A percentile compares a stretch with the other conserved stretches of the same genome.
Conservation (phyloP, 1,140 invertebrate genomes). For the Drosophila subpulchrella region DNA sequence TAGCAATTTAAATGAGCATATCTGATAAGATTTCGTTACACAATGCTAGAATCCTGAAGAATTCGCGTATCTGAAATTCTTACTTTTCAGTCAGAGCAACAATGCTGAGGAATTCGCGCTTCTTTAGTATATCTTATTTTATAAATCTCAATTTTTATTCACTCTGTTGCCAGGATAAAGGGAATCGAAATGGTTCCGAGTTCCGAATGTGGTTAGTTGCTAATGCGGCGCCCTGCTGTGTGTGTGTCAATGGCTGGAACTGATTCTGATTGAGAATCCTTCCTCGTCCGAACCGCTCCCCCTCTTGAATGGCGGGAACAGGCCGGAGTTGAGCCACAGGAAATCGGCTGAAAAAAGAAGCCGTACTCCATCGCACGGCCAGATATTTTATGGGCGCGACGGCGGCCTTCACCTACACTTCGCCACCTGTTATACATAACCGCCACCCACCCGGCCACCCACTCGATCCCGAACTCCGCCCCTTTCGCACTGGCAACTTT, state of each 20-base stretch:
- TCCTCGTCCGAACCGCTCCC: conserved; percentile 19
- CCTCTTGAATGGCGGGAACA: conserved; percentile 29
- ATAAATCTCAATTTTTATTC: neutral
- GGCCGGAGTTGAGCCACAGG: conserved; percentile 3
- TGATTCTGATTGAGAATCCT: conserved; percentile 57
- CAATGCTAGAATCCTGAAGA: too few species aligned
- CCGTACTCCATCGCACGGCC: conserved; percentile 12
- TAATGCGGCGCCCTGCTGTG: conserved; percentile 3
- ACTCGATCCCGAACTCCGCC: neutral
- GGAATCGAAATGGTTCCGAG: conserved; percentile 7
- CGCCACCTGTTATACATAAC: conserved; percentile 27
- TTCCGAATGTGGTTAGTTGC: conserved; percentile 37
- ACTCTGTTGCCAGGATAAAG: neutral
- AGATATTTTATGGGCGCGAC: conserved; percentile 44
- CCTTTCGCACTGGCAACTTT: conserved; percentile 44
- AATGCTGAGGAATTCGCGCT: neutral
- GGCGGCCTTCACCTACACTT: conserved; percentile 40
- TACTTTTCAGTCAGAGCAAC: too few species aligned
- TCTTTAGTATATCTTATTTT: neutral
- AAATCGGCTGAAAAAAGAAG: conserved; percentile 20
- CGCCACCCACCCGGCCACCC: conserved; percentile 1
- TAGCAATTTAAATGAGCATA: too few species aligned
- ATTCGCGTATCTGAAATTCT: too few species aligned
- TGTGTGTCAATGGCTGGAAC: conserved; percentile 26
- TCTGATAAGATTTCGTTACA: too few species aligned